Evolutionary conservation across 2,113 vertebrate genomes (phyloP).

Genomic region (Trichechus manatus): DNA sequence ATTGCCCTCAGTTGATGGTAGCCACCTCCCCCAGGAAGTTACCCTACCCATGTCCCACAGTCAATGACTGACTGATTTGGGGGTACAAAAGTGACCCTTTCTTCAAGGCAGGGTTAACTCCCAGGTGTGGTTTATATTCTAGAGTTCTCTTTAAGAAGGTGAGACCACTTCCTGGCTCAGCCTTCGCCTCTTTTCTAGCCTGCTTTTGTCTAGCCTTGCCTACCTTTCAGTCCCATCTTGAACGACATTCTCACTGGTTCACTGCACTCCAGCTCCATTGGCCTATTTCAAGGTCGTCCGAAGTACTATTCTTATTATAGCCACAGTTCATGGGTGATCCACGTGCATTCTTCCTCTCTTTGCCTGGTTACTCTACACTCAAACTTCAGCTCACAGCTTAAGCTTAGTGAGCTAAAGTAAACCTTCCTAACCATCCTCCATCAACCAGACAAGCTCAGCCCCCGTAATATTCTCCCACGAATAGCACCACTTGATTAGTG

Average conservation of each 20-base stretch:
- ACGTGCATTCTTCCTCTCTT: background rate
- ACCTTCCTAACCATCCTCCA: background rate
- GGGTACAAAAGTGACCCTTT: background rate
- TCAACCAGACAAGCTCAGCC: background rate
- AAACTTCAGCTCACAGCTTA: slow-evolving; percentile 10
- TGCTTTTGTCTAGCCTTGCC: background rate
- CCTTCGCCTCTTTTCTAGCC: background rate
- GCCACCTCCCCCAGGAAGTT: background rate
- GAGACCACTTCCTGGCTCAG: background rate
- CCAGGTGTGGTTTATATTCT: background rate
- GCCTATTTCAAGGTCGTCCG: background rate
- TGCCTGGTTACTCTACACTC: background rate
- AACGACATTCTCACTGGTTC: slow-evolving; percentile 3
- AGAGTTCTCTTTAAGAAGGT: background rate
- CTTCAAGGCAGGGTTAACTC: background rate
- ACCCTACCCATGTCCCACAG: background rate
- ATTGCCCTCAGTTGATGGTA: background rate
- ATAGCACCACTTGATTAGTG: background rate
- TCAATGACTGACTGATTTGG: background rate
- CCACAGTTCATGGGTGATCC: background rate
- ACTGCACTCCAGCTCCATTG: background rate
- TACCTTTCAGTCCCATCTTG: background rate
- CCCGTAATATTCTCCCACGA: background rate
- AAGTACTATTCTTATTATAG: background rate
- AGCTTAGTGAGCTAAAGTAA: background rate